These are phyloP conservation scores for Gopherus evgoodei DNA, from an alignment of 2,113 vertebrate species.

Conservation along the genomic window DNA sequence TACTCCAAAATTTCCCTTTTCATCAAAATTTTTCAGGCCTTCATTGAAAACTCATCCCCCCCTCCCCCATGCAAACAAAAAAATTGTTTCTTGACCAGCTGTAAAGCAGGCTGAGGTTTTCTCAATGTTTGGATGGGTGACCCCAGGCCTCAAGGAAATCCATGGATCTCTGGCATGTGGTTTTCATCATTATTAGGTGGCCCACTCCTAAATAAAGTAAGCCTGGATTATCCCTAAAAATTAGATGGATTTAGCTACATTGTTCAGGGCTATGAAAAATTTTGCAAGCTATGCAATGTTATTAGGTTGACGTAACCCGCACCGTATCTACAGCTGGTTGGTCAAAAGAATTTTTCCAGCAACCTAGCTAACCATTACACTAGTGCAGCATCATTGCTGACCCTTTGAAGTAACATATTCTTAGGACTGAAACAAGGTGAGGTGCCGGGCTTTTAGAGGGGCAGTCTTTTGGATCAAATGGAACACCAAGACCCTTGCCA, in stretches of 20 bases:
- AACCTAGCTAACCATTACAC: too few species aligned
- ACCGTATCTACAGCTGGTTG: too few species aligned
- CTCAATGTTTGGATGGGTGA: constrained; percentile 22
- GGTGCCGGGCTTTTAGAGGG: not conserved
- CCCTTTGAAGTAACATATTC: too few species aligned
- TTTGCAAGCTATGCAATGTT: too few species aligned
- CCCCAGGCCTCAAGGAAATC: not conserved
- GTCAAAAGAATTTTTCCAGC: too few species aligned
- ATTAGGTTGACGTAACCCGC: too few species aligned
- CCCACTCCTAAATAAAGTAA: too few species aligned
- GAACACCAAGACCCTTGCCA: constrained; percentile 19
- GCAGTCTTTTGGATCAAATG: not conserved
- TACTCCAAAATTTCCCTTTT: constrained; percentile 48
- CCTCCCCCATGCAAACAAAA: constrained; percentile 17
- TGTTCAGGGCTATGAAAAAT: too few species aligned
- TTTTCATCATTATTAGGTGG: not conserved
- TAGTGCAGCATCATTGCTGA: too few species aligned
- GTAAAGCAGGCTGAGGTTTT: constrained; percentile 38
- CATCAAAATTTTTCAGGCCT: constrained; percentile 56
- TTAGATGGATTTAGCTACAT: too few species aligned
- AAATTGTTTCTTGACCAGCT: constrained; percentile 30
- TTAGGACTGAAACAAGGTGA: not conserved
- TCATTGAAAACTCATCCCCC: constrained; percentile 44
- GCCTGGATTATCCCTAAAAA: too few species aligned
- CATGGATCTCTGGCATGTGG: constrained; percentile 11